A percentile compares a stretch with the other conserved stretches of the same genome.
Conservation (phyloP, 2,888 invertebrate genomes). For the Orchestes rusci region DNA sequence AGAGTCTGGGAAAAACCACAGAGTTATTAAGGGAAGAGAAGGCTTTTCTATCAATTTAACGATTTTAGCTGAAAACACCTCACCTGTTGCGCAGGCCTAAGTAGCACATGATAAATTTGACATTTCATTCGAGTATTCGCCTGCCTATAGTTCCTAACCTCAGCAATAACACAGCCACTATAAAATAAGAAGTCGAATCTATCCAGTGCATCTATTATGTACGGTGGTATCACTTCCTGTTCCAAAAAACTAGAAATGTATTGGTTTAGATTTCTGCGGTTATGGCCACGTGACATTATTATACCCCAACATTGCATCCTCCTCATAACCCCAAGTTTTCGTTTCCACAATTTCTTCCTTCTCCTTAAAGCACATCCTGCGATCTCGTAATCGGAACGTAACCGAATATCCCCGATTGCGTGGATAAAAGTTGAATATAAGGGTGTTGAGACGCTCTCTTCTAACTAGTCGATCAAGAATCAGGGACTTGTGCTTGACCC, state of each 20-base stretch:
- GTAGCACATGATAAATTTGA: conserved; percentile 79
- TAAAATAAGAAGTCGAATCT: conserved; percentile 83
- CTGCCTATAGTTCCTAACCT: conserved; percentile 83
- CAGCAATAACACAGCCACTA: conserved; percentile 85
- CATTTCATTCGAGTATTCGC: conserved; percentile 69
- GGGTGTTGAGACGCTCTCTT: conserved; percentile 78
- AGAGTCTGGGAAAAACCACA: conserved; percentile 36
- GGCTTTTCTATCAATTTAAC: too few species aligned
- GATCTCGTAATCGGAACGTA: conserved; percentile 34
- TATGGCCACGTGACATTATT: too few species aligned
- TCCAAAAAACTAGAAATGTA: conserved; percentile 60
- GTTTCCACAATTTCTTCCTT: conserved; percentile 68
- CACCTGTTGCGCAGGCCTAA: conserved; percentile 83
- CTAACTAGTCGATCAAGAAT: conserved; percentile 79
- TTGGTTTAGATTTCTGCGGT: too few species aligned
- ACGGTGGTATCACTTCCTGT: conserved; percentile 83
- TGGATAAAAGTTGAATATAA: conserved; percentile 86
- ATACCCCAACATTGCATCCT: conserved; percentile 78
- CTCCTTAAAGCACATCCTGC: conserved; percentile 16
- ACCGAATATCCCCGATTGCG: conserved; percentile 85
- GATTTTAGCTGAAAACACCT: too few species aligned
- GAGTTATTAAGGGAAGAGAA: too few species aligned
- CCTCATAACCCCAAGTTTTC: conserved; percentile 80
- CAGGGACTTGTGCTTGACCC: conserved; percentile 58
- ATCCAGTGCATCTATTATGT: conserved; percentile 76